A percentile compares a stretch with the other conserved stretches of the same genome.
phyloP scores from a whole-genome alignment of 2,888 invertebrate genomes.

The Scaptomyza tumidula region DNA sequence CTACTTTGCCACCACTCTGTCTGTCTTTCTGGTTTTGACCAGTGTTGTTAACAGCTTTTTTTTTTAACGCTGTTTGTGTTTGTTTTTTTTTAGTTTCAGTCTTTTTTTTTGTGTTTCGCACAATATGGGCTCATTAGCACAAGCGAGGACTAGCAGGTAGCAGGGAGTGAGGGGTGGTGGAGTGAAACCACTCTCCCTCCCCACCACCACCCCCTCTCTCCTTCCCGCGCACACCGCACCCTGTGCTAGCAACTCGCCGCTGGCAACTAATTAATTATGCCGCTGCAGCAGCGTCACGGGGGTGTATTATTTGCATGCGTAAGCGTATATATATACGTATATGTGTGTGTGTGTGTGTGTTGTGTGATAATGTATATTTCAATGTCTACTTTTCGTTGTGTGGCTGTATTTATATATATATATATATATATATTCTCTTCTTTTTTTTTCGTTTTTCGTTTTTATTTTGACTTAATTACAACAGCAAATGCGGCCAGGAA shows the following conservation, averaged over 20 bases:
- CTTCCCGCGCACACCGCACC: background rate
- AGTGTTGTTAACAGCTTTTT: conserved; percentile 56
- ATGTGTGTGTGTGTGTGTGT: conserved; percentile 33
- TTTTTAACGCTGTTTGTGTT: conserved; percentile 1
- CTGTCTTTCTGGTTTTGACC: conserved; percentile 27
- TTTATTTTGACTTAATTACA: conserved; percentile 60
- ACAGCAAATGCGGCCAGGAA: conserved; percentile 28
- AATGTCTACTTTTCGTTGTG: conserved; percentile 32
- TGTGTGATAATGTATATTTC: conserved; percentile 54
- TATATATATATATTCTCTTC: background rate
- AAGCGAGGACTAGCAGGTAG: conserved; percentile 19
- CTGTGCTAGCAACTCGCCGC: conserved; percentile 20
- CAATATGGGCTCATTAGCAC: conserved; percentile 80
- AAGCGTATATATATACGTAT: conserved; percentile 5
- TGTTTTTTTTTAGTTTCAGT: conserved; percentile 49
- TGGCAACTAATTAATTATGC: conserved; percentile 79
- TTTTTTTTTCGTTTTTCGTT: conserved; percentile 12
- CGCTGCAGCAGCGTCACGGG: conserved; percentile 77
- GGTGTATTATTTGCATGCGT: conserved; percentile 70
- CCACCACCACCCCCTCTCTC: no score
- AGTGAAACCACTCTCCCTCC: background rate
- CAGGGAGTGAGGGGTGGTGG: no score
- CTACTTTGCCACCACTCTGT: no score
- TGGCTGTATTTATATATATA: conserved; percentile 16
- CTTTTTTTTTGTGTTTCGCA: conserved; percentile 53